phyloP scores from a whole-genome alignment of 2,113 vertebrate genomes.

The Percina caprodes region DNA sequence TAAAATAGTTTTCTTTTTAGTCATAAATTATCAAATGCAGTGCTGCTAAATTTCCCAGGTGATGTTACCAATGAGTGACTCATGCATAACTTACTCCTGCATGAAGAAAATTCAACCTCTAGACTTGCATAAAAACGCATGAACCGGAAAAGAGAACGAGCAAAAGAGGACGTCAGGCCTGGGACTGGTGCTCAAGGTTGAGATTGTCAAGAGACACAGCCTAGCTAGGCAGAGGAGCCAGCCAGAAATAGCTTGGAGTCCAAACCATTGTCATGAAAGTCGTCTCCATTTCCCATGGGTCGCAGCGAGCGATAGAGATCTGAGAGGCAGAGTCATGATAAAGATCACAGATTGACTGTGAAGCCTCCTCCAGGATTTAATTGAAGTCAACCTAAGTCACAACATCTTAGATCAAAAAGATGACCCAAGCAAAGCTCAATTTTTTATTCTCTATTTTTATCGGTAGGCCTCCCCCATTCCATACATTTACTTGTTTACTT shows the following conservation, averaged over 20 bases:
- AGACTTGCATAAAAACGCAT: conserved; percentile 6
- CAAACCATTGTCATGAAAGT: conserved; percentile 80
- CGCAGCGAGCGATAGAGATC: conserved; percentile 84
- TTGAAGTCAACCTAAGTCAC: conserved; percentile 87
- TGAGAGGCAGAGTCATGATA: conserved; percentile 82
- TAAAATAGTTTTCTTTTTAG: conserved; percentile 25
- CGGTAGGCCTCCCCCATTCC: conserved; percentile 28
- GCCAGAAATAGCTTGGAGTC: conserved; percentile 76
- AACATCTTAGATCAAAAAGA: conserved; percentile 84
- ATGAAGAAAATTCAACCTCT: conserved; percentile 30
- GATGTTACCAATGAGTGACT: conserved; percentile 42
- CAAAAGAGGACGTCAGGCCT: neutral
- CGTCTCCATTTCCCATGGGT: conserved; percentile 82
- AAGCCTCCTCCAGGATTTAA: conserved; percentile 85
- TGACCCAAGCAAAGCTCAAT: conserved; percentile 78
- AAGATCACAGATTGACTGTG: conserved; percentile 84
- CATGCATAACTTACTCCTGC: conserved; percentile 14
- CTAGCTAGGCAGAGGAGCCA: conserved; percentile 73
- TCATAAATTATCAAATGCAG: conserved; percentile 41
- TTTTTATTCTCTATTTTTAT: conserved; percentile 71
- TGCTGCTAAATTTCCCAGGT: conserved; percentile 57
- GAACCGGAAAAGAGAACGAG: neutral
- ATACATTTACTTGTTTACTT: conserved; percentile 53
- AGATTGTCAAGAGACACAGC: conserved; percentile 75
- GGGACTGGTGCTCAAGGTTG: conserved; percentile 76